phyloP scores from a whole-genome alignment of 2,888 invertebrate genomes.

The Hoplodrina ambigua region DNA sequence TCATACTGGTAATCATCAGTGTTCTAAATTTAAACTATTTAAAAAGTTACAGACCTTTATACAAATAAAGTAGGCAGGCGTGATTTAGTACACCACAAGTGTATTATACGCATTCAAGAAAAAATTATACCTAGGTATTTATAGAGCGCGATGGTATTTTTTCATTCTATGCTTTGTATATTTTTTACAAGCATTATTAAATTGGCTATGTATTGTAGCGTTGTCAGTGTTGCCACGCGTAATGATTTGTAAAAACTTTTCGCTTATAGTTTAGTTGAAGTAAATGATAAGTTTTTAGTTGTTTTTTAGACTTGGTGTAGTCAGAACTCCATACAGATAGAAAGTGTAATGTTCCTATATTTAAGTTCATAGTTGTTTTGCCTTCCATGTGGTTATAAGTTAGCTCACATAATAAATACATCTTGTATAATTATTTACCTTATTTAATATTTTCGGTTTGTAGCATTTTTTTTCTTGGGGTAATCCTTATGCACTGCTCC shows the following conservation, averaged over 20 bases:
- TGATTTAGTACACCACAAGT: too few species aligned
- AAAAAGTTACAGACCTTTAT: too few species aligned
- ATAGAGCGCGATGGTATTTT: not conserved
- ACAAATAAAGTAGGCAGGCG: too few species aligned
- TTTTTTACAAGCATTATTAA: slow-evolving; percentile 34
- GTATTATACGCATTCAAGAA: slow-evolving; percentile 1
- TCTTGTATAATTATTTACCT: too few species aligned
- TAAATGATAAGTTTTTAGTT: not conserved
- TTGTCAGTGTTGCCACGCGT: not conserved
- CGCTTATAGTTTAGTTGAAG: not conserved
- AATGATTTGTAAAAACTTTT: slow-evolving; percentile 8
- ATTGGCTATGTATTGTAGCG: slow-evolving; percentile 4
- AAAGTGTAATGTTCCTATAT: not conserved
- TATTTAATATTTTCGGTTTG: too few species aligned
- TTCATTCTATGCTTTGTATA: not conserved
- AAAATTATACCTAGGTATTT: not conserved
- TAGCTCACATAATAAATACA: too few species aligned
- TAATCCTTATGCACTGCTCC: too few species aligned
- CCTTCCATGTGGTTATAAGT: not conserved
- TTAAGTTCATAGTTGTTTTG: slow-evolving; percentile 1
- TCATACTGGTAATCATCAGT: too few species aligned
- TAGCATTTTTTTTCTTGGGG: too few species aligned
- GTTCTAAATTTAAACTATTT: too few species aligned
- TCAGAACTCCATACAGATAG: not conserved
- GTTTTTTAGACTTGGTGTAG: not conserved